Percentiles rank a stretch among this genome's conserved stretches.
These are phyloP conservation scores for Latrodectus elegans DNA, from an alignment of 2,888 invertebrate genomes.

Conservation along the genomic window DNA sequence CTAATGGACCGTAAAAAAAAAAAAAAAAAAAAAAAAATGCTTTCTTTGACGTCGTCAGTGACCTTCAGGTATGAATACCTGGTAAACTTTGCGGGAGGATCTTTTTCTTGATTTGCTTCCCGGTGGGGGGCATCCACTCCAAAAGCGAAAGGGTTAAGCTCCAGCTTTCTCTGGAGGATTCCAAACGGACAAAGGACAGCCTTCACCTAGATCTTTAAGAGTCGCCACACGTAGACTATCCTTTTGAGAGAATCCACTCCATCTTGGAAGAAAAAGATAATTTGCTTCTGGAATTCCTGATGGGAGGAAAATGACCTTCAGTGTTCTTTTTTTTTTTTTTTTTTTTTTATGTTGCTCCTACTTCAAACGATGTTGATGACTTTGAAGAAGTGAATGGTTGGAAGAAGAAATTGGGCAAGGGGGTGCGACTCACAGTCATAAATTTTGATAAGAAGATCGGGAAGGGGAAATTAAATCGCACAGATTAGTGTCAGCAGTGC, in stretches of 20 bases:
- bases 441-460: not conserved
- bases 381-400: not conserved
- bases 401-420: not conserved
- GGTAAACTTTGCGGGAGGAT: no score
- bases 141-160: slow-evolving; percentile 1
- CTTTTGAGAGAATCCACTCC: not conserved
- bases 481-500: not conserved
- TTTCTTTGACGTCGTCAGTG: no score
- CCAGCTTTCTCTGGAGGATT: not conserved
- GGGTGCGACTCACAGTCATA: not conserved
- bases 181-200: not conserved
- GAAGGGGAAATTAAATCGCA: not conserved
- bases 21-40: no score
- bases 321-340: not conserved
- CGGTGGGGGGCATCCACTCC: not conserved
- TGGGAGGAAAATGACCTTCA: not conserved
- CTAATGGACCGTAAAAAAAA: no score
- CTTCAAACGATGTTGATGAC: not conserved
- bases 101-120: no score
- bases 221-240: not conserved
- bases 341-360: no score
- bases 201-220: slow-evolving; percentile 2
- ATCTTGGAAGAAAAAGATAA: not conserved
- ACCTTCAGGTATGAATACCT: no score
- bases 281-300: not conserved